A percentile compares a stretch with the other conserved stretches of the same genome.
Conservation (phyloP, 1,140 invertebrate species). For the Pseudomyrmex sp. region DNA sequence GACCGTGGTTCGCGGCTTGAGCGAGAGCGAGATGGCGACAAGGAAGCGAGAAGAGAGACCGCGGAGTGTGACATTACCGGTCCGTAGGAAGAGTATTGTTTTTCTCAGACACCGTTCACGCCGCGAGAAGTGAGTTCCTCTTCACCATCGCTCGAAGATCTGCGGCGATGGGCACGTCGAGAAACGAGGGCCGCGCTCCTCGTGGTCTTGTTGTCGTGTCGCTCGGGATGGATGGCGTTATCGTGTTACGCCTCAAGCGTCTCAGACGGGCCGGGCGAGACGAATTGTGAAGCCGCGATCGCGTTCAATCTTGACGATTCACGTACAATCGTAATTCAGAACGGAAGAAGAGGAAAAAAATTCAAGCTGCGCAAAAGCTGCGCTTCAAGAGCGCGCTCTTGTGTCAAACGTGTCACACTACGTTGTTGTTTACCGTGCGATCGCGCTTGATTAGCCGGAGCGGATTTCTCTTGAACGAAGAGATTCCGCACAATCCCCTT, state of each 20-base stretch:
- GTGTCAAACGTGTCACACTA: background rate
- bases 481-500: background rate
- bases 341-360: conserved; percentile 6
- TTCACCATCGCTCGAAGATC: conserved; percentile 49
- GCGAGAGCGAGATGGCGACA: conserved; percentile 60
- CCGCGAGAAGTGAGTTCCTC: conserved; percentile 17
- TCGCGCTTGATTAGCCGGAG: conserved; percentile 22
- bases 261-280: background rate
- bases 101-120: conserved; percentile 58
- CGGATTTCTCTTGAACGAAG: conserved; percentile 4
- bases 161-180: conserved; percentile 46
- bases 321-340: background rate
- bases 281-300: conserved; percentile 15
- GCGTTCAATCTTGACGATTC: conserved; percentile 10
- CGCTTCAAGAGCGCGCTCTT: background rate
- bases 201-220: background rate
- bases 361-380: too few species aligned
- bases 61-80: conserved; percentile 31
- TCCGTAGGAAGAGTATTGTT: conserved; percentile 64
- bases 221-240: conserved; percentile 54
- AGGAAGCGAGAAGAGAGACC: conserved; percentile 32
- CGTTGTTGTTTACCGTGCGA: conserved; percentile 1
- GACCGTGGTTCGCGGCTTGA: conserved; percentile 39
- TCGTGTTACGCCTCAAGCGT: conserved; percentile 69
- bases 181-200: background rate